Evolutionary conservation across 2,888 invertebrate species (phyloP).

Genomic region (Scaptomyza flava): DNA sequence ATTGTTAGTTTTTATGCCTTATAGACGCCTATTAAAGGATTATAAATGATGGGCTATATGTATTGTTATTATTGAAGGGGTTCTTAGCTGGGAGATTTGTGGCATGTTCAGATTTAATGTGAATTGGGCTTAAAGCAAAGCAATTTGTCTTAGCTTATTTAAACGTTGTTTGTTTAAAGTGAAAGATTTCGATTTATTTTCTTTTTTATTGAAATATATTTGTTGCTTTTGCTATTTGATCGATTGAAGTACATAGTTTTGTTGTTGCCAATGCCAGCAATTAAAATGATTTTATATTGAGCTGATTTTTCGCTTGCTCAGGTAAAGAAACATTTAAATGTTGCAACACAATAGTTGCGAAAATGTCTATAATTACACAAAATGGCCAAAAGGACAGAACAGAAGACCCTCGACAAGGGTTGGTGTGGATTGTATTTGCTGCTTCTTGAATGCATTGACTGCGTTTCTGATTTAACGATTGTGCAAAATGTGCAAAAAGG

Average conservation of each 20-base stretch:
- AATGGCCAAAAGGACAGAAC: slow-evolving; percentile 44
- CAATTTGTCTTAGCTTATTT: neutral
- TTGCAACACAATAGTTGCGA: slow-evolving; percentile 72
- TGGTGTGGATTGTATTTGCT: slow-evolving; percentile 20
- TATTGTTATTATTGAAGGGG: slow-evolving; percentile 12
- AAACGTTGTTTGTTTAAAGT: neutral
- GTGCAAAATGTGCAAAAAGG: slow-evolving; percentile 57
- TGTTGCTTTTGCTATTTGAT: slow-evolving; percentile 4
- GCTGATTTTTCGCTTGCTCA: slow-evolving; percentile 41
- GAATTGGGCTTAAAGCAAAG: slow-evolving; percentile 27
- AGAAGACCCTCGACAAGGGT: slow-evolving; percentile 1
- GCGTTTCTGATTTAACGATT: slow-evolving; percentile 65
- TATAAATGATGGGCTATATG: slow-evolving; percentile 61
- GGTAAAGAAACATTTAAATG: slow-evolving; percentile 71
- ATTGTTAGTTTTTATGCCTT: slow-evolving; percentile 53
- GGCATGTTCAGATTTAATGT: slow-evolving; percentile 29
- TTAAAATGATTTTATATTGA: slow-evolving; percentile 27
- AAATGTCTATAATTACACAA: slow-evolving; percentile 73
- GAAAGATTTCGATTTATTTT: neutral
- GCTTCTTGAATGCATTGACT: slow-evolving; percentile 59
- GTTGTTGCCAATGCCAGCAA: slow-evolving; percentile 17
- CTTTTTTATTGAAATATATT: neutral
- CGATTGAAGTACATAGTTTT: slow-evolving; percentile 9
- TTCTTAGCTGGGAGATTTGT: slow-evolving; percentile 33
- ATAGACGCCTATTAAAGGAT: slow-evolving; percentile 75